Conservation (phyloP, 1,140 invertebrate genomes). For the Paralvinella palmiformis region DNA sequence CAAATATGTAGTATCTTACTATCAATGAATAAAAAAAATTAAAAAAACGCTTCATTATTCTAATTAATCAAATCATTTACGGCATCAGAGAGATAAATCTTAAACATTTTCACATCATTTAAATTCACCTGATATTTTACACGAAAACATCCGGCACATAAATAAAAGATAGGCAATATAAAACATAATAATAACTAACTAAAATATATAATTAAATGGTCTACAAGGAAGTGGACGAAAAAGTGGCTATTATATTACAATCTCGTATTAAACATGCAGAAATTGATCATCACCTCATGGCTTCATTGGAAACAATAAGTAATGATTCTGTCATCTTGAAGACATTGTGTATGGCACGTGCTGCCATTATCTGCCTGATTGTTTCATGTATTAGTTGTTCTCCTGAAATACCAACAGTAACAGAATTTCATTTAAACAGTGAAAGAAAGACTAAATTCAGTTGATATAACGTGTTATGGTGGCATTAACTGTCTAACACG, state of each 20-base stretch:
- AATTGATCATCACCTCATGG: conserved; percentile 51
- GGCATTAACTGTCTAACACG: no score
- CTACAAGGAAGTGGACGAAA: neutral
- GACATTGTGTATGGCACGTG: conserved; percentile 53
- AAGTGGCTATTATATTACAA: neutral
- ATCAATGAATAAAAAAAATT: no score
- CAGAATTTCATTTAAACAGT: no score
- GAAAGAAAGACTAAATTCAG: no score
- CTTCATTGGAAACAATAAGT: conserved; percentile 46
- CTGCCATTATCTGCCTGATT: conserved; percentile 54
- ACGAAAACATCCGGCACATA: neutral
- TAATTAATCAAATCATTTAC: no score
- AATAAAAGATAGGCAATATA: neutral
- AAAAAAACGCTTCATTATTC: no score
- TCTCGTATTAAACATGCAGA: no score
- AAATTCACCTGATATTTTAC: neutral
- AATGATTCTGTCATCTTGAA: conserved; percentile 53
- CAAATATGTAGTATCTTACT: no score
- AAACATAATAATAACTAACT: neutral
- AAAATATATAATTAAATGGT: neutral
- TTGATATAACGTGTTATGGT: no score
- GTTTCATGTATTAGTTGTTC: conserved; percentile 50
- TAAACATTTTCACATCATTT: neutral
- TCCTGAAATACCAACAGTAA: no score
- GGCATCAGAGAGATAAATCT: no score